Conservation (phyloP, 2,113 vertebrate genomes). For the Indri indri region DNA sequence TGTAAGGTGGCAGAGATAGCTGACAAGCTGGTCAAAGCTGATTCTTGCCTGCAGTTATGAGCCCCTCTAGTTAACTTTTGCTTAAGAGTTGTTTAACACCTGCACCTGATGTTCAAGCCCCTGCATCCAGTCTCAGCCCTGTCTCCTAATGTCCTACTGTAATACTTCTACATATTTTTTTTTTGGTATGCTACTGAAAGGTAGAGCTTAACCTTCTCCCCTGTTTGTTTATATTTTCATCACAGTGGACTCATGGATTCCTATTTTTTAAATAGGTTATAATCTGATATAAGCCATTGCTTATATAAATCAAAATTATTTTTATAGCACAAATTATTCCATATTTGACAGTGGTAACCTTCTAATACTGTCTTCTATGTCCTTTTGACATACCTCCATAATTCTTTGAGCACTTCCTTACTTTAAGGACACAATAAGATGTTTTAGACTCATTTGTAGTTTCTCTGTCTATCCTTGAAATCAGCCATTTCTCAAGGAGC, state of each 20-base stretch:
- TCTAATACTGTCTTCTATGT: background rate
- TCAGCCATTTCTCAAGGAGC: background rate
- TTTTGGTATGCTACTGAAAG: background rate
- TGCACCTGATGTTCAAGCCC: too few species aligned
- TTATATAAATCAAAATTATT: background rate
- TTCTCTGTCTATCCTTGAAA: background rate
- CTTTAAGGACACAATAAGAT: background rate
- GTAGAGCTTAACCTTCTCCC: background rate
- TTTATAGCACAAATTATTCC: background rate
- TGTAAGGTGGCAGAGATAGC: too few species aligned
- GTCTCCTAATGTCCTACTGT: too few species aligned
- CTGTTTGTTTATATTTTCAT: background rate
- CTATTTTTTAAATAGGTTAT: background rate
- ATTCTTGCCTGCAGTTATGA: too few species aligned
- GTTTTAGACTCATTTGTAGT: background rate
- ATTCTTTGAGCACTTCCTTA: background rate
- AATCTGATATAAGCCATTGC: background rate
- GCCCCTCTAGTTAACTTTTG: too few species aligned
- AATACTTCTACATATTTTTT: too few species aligned
- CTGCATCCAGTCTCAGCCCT: too few species aligned
- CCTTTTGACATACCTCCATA: background rate
- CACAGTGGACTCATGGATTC: background rate
- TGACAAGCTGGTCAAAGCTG: too few species aligned
- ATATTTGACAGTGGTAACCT: background rate
- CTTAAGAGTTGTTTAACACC: too few species aligned